A percentile compares a stretch with the other conserved stretches of the same genome.
phyloP scores from a whole-genome alignment of 2,113 vertebrate genomes.

The Plecturocebus donacophilus region DNA sequence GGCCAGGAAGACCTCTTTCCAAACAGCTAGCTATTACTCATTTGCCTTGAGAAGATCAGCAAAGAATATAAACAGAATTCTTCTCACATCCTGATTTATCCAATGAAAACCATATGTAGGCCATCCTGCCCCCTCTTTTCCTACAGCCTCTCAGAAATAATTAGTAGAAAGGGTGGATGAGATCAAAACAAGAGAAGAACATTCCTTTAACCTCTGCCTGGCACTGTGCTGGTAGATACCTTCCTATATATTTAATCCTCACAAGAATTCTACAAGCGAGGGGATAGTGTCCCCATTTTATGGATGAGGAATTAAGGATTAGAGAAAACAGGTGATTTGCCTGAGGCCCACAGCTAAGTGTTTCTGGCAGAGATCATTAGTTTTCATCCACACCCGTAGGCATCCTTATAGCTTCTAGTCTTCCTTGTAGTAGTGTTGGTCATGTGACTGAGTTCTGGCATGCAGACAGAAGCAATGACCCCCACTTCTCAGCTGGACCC shows the following conservation, averaged over 20 bases:
- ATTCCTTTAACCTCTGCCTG: neutral
- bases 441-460: neutral
- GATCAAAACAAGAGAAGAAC: neutral
- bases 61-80: slow-evolving; percentile 22
- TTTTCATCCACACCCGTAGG: rapidly evolving
- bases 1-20: neutral
- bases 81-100: slow-evolving; percentile 18
- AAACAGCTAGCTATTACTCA: neutral
- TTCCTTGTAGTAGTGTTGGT: neutral
- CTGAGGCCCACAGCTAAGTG: neutral
- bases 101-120: slow-evolving; percentile 20
- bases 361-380: neutral
- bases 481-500: too few species aligned
- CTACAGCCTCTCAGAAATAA: neutral
- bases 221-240: too few species aligned
- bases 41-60: slow-evolving; percentile 4
- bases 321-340: too few species aligned
- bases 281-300: neutral
- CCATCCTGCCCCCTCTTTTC: neutral
- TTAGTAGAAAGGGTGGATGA: neutral
- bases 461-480: rapidly evolving
- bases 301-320: neutral
- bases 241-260: neutral
- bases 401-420: neutral
- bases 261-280: neutral